Evolutionary conservation across 2,113 vertebrate genomes (phyloP).

Genomic region (Engraulis encrasicolus): DNA sequence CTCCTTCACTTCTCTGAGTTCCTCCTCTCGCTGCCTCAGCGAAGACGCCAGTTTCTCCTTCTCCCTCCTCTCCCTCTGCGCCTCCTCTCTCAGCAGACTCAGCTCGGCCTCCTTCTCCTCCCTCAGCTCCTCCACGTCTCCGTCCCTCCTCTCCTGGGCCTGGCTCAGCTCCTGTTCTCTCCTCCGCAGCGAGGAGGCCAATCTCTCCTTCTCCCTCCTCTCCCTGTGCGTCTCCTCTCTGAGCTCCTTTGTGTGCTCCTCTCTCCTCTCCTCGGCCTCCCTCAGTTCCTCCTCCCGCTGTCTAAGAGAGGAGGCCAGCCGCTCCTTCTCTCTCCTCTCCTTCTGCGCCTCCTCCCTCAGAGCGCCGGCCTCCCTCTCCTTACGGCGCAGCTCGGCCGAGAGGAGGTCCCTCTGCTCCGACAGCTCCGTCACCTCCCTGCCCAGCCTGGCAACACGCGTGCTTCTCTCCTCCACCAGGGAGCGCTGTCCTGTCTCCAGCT

Average conservation of each 20-base stretch:
- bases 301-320: too few relatives aligned
- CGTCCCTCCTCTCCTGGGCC: not conserved
- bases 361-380: slow-evolving; percentile 27
- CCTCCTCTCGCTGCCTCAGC: too few relatives aligned
- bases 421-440: slow-evolving; percentile 27
- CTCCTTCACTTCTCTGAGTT: too few relatives aligned
- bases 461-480: slow-evolving; percentile 50
- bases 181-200: not conserved
- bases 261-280: not conserved
- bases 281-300: not conserved
- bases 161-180: not conserved
- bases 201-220: not conserved
- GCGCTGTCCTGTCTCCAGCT: slow-evolving; percentile 38
- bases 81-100: too few relatives aligned
- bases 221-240: not conserved
- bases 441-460: slow-evolving; percentile 35
- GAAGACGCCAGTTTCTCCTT: too few relatives aligned
- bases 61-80: too few relatives aligned
- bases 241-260: not conserved
- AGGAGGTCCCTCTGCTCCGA: slow-evolving; percentile 36
- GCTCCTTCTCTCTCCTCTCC: slow-evolving; percentile 44
- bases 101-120: too few relatives aligned
- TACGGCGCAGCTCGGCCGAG: slow-evolving; percentile 18
- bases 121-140: not conserved
- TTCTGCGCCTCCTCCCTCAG: slow-evolving; percentile 53